phyloP scores from a whole-genome alignment of 2,797 vertebrate genomes.

The Parauchenoglanis punctatus region DNA sequence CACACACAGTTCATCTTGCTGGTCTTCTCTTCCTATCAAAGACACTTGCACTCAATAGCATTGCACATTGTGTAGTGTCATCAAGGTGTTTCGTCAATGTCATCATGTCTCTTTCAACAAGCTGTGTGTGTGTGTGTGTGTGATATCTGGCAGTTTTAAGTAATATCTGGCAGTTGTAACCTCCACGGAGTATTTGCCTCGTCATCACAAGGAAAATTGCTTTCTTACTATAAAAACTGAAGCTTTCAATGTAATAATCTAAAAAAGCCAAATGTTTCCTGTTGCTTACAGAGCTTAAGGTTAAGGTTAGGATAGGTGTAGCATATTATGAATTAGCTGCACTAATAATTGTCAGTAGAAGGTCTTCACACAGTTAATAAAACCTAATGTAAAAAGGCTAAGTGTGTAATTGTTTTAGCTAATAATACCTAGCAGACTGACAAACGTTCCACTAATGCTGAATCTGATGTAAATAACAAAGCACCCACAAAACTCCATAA shows the following conservation, averaged over 20 bases:
- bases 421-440: neutral
- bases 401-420: neutral
- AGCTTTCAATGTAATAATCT: neutral
- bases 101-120: neutral
- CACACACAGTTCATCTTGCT: neutral
- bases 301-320: neutral
- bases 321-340: neutral
- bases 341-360: neutral
- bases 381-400: neutral
- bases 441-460: neutral
- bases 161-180: neutral
- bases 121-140: neutral
- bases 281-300: neutral
- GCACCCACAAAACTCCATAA: neutral
- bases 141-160: neutral
- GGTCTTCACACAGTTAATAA: neutral
- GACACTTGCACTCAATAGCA: neutral
- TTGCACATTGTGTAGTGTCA: slow-evolving; percentile 23
- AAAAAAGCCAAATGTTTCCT: neutral
- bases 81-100: neutral
- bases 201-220: neutral
- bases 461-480: neutral
- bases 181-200: neutral
- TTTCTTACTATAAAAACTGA: neutral
- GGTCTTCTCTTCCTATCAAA: slow-evolving; percentile 8